Evolutionary conservation across 1,140 invertebrate genomes (phyloP), one percentile per base, ranked within the genome.

Genomic region (Leptestheria dahalacensis): DNA sequence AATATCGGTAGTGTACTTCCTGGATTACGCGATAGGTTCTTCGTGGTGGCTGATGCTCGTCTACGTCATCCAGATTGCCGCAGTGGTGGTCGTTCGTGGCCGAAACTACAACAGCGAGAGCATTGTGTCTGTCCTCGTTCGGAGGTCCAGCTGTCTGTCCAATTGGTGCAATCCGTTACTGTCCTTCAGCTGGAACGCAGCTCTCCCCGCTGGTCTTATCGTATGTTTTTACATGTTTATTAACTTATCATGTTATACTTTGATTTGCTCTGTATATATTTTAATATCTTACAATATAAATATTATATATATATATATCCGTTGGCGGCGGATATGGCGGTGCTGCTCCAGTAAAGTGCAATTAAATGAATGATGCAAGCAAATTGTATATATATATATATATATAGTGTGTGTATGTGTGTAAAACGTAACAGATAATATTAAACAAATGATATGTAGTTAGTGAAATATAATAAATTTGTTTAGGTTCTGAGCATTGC

Each of bases 121-220:
- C 24, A 77, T 92, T 48, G 86, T 89, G 1, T 78, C 79, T 3
- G 81, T 85, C 63, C 70, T 88, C 47, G 79, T 66, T 18, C 60
- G 59, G 2, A 65, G 63, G 24, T 29, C 53, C 11, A 64, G 60
- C 61, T 67, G 63, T 64, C 46, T 63, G 58, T 58, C 50, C 20
- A 64, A 56, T 50, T 53, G 59, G 57, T 50, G 79, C 6, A 82
- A 84, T 9, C 78, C 82, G 2, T 71, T 90, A 24, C 71, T 91
- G 2, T 84, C 86, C n/a, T 87, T 92, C 66, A 82, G 81, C 1
- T 93, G 90, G 89, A 92, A 88, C 69, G 84, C 92, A 3, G 74
- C 90, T 53, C 68, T 91, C 60, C 88, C 88, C 2, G 82, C 88
- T 87, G 72, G 86, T 89, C 51, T 60, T 2, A 33, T 60, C 28